Conservation (phyloP, 2,888 invertebrate genomes). For the Coelinius sp. region DNA sequence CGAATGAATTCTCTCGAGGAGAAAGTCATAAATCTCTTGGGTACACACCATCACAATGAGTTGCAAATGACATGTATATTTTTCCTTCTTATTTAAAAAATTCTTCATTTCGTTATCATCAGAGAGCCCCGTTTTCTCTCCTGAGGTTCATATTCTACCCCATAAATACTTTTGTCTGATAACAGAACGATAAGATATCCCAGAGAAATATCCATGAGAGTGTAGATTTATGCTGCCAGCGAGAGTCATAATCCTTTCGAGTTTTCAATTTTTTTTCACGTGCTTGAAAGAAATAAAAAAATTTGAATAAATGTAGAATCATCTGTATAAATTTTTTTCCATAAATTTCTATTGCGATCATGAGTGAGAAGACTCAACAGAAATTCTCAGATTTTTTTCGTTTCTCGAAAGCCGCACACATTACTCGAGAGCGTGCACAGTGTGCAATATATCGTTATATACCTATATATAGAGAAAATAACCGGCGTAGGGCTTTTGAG, state of each 20-base stretch:
- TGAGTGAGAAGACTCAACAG: too few species aligned
- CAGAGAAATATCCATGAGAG: conserved; percentile 47
- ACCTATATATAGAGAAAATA: too few species aligned
- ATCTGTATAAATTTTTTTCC: too few species aligned
- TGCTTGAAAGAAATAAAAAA: background rate
- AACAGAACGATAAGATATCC: conserved; percentile 62
- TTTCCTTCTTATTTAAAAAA: conserved; percentile 14
- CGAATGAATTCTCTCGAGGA: background rate
- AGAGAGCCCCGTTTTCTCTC: background rate
- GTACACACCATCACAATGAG: background rate
- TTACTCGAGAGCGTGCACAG: background rate
- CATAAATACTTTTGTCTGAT: conserved; percentile 64
- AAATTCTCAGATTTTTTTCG: background rate
- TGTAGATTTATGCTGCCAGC: conserved; percentile 16
- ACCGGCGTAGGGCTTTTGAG: conserved; percentile 1
- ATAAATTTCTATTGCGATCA: too few species aligned
- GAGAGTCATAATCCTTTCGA: conserved; percentile 9
- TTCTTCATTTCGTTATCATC: conserved; percentile 40
- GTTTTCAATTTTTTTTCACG: conserved; percentile 6
- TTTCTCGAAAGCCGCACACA: background rate
- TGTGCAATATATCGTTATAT: conserved; percentile 18
- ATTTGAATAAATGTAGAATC: background rate
- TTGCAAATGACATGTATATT: conserved; percentile 10
- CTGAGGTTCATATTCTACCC: conserved; percentile 58
- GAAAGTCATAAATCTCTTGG: background rate